Evolutionary conservation across 2,797 vertebrate genomes (phyloP).

Genomic region (Mormyrus proboscirostris): DNA sequence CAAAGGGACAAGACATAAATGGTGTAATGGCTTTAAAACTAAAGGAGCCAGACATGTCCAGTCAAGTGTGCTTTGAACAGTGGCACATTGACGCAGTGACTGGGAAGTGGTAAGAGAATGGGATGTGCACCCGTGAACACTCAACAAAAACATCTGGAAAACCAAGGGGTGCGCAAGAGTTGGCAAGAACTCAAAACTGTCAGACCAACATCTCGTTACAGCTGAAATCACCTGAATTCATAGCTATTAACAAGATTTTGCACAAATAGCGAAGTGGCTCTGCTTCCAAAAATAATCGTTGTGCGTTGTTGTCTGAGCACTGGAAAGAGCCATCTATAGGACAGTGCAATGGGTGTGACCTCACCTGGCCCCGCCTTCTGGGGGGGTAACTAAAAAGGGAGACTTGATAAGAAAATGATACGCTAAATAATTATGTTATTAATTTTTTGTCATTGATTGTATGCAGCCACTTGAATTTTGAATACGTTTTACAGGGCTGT

Average conservation of each 20-base stretch:
- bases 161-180: neutral
- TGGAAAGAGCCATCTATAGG: neutral
- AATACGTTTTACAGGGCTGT: neutral
- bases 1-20: neutral
- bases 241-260: neutral
- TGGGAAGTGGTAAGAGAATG: neutral
- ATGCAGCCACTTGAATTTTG: neutral
- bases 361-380: neutral
- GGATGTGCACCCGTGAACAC: neutral
- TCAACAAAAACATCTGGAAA: neutral
- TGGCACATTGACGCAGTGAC: neutral
- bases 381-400: neutral
- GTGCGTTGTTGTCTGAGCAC: neutral
- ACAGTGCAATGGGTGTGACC: neutral
- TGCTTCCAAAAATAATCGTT: neutral
- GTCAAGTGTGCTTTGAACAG: neutral
- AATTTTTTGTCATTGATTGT: neutral
- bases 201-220: neutral
- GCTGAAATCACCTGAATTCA: neutral
- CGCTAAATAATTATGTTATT: neutral
- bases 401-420: neutral
- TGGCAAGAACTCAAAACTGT: neutral
- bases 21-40: neutral
- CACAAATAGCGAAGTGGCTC: neutral
- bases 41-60: neutral